Conservation (phyloP, 1,140 invertebrate genomes). For the Phthorimaea operculella region DNA sequence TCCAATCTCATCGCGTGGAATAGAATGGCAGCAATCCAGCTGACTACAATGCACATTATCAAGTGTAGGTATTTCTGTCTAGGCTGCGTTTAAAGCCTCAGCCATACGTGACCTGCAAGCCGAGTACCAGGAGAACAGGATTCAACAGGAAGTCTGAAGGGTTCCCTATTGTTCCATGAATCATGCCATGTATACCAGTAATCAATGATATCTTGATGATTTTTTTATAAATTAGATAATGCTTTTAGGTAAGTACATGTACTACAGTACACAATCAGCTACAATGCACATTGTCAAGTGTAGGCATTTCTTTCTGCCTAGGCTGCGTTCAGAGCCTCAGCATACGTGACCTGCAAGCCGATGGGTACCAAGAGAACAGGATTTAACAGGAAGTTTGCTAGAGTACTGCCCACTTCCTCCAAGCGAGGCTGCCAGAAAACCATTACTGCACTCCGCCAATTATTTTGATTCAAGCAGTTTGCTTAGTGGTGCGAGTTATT, state of each 20-base stretch:
- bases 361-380: background rate
- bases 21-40: background rate
- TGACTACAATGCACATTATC: background rate
- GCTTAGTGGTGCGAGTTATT: background rate
- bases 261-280: background rate
- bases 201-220: background rate
- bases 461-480: constrained; percentile 4
- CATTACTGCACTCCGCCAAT: constrained; percentile 19
- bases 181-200: background rate
- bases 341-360: background rate
- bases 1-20: too few relatives aligned
- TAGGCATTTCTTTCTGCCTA: background rate
- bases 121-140: background rate
- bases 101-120: background rate
- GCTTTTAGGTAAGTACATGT: background rate
- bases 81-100: constrained; percentile 1
- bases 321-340: background rate
- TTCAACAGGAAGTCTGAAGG: constrained; percentile 10
- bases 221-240: background rate
- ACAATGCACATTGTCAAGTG: background rate
- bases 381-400: background rate
- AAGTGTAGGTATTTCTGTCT: background rate
- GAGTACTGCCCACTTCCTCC: constrained; percentile 1
- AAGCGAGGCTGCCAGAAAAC: constrained; percentile 15
- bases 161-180: constrained; percentile 20